phyloP scores from a whole-genome alignment of 2,113 vertebrate genomes.

The Dasyornis broadbenti region DNA sequence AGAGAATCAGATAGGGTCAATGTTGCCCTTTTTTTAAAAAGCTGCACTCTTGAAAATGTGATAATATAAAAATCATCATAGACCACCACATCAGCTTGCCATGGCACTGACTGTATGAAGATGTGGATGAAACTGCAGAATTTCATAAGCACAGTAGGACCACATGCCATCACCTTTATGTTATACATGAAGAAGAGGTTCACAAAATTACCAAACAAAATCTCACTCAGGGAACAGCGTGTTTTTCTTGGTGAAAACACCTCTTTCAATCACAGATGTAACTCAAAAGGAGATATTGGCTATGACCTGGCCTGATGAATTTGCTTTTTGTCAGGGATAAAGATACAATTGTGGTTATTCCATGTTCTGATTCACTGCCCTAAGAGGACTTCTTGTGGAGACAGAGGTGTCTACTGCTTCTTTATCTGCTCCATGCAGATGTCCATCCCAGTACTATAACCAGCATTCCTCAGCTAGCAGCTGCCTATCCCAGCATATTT shows the following conservation, averaged over 20 bases:
- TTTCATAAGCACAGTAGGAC: background rate
- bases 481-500: background rate
- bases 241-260: background rate
- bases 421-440: background rate
- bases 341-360: background rate
- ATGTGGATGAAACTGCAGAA: background rate
- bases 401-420: background rate
- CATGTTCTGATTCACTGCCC: background rate
- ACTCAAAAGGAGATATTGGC: background rate
- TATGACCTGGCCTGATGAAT: background rate
- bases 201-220: background rate
- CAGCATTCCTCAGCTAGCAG: background rate
- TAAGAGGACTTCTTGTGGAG: background rate
- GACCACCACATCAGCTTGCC: background rate
- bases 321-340: background rate
- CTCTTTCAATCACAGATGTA: background rate
- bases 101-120: background rate
- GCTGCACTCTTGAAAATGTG: background rate
- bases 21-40: background rate
- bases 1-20: background rate
- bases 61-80: background rate
- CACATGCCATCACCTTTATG: background rate
- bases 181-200: background rate
- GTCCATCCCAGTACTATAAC: background rate
- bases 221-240: background rate